These are phyloP conservation scores for Megaleporinus macrocephalus DNA, from an alignment of 2,113 vertebrate species.

Conservation along the genomic window DNA sequence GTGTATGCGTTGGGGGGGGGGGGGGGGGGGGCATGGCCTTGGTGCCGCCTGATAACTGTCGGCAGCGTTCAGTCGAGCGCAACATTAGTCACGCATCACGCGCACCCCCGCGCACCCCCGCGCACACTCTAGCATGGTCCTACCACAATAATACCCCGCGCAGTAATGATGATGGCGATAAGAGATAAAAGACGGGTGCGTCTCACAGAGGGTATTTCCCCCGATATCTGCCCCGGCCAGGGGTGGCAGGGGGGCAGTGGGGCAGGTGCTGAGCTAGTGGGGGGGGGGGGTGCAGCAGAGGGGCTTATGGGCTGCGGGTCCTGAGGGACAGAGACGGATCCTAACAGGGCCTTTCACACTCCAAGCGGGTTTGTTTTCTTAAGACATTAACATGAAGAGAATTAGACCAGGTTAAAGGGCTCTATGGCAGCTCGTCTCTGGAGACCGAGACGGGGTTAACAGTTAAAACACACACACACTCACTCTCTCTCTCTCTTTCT, in stretches of 20 bases:
- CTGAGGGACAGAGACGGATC: slow-evolving; percentile 47
- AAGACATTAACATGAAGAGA: slow-evolving; percentile 59
- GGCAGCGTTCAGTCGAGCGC: slow-evolving; percentile 96
- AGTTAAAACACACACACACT: background rate
- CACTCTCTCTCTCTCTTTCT: too few species aligned
- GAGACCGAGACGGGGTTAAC: slow-evolving; percentile 25
- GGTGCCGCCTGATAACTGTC: slow-evolving; percentile 94
- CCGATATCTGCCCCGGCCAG: slow-evolving; percentile 91
- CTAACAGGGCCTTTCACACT: slow-evolving; percentile 46
- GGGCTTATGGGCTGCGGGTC: slow-evolving; percentile 25
- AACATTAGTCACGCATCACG: slow-evolving; percentile 98
- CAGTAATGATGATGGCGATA: slow-evolving; percentile 87
- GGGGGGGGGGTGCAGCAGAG: slow-evolving; percentile 35
- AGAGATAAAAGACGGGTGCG: slow-evolving; percentile 85
- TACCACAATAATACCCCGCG: slow-evolving; percentile 61
- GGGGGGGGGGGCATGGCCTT: slow-evolving; percentile 93
- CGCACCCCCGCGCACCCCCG: slow-evolving; percentile 62
- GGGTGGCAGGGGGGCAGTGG: slow-evolving; percentile 66
- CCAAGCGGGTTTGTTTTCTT: slow-evolving; percentile 62
- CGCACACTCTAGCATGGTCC: slow-evolving; percentile 63
- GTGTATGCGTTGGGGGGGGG: slow-evolving; percentile 94
- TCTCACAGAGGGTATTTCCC: slow-evolving; percentile 68
- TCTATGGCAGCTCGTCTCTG: slow-evolving; percentile 40
- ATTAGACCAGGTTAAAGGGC: slow-evolving; percentile 57
- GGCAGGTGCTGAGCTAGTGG: slow-evolving; percentile 58